Evolutionary conservation across 2,797 vertebrate species (phyloP), one percentile per base, ranked within the genome.

Genomic region (Halcyon chelicuti): DNA sequence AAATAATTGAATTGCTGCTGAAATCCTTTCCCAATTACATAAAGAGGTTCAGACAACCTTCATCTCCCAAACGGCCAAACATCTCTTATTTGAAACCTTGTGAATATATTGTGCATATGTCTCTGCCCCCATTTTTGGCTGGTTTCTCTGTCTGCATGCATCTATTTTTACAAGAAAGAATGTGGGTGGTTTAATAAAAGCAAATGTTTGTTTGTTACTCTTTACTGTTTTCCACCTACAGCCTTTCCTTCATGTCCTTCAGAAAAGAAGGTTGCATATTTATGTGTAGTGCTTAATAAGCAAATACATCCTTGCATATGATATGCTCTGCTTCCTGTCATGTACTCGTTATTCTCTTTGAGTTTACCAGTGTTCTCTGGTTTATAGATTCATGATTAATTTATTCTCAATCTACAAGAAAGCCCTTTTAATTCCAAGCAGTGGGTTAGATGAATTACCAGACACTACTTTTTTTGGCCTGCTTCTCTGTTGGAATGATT

Each of bases 331-430:
- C 78, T 97, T 95, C 88, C 95, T 95, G 95, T 96, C 95, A 94
- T 95, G 93, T 94, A 94, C 86, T 95, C 58, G 29, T 87, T 95
- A 97, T 92, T 97, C 91, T 94, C 80, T 94, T 94, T 83, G 91
- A 97, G 91, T 94, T 95, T 95, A 94, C 86, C 75, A 70, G 68
- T 91, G 90, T 94, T 93, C 83, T 93, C 75, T 93, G 88, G 63
- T 96, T 97, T 97, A 95, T 67, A 91, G 90, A 77, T 62, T 97
- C 90, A 97, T 96, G 89, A 93, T 95, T 96, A 96, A 97, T 97
- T 96, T 96, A 97, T 97, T 89, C 80, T 90, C 74, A 94, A 94
- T 96, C 93, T 97, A 89, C 65, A 94, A 93, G 91, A 85, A 93
- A 94, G 49, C 39, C 57, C 61, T 95, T 93, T 92, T 96, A 95